Evolutionary conservation across 2,113 vertebrate species (phyloP).

Genomic region (Candoia aspera): DNA sequence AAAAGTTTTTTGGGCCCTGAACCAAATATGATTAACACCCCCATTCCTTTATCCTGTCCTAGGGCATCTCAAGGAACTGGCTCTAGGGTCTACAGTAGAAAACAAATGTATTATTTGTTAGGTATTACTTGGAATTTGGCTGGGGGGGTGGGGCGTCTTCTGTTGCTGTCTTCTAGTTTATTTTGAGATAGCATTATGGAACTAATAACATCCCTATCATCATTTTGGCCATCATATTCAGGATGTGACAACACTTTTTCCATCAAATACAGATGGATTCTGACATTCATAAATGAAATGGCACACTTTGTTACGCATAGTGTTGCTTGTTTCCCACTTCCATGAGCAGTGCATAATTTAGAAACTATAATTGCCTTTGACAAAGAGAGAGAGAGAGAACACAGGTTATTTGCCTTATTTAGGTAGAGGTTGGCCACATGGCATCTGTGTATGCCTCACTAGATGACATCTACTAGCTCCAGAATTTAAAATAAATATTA

Average conservation of each 20-base stretch:
- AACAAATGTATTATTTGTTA: background rate
- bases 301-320: background rate
- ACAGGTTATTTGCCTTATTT: background rate
- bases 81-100: background rate
- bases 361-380: background rate
- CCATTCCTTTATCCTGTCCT: background rate
- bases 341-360: background rate
- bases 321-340: background rate
- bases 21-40: background rate
- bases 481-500: background rate
- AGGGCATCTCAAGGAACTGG: background rate
- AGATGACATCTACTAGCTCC: background rate
- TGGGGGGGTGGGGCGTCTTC: too few relatives aligned
- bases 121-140: too few relatives aligned
- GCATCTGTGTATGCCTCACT: background rate
- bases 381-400: background rate
- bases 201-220: background rate
- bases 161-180: too few relatives aligned
- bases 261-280: background rate
- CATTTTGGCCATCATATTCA: background rate
- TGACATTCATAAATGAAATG: background rate
- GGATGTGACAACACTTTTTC: background rate
- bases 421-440: background rate
- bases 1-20: background rate
- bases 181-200: background rate